Evolutionary conservation across 2,888 invertebrate species (phyloP), one percentile per base, ranked within the genome.

Genomic region (Dolichomitus sp.): DNA sequence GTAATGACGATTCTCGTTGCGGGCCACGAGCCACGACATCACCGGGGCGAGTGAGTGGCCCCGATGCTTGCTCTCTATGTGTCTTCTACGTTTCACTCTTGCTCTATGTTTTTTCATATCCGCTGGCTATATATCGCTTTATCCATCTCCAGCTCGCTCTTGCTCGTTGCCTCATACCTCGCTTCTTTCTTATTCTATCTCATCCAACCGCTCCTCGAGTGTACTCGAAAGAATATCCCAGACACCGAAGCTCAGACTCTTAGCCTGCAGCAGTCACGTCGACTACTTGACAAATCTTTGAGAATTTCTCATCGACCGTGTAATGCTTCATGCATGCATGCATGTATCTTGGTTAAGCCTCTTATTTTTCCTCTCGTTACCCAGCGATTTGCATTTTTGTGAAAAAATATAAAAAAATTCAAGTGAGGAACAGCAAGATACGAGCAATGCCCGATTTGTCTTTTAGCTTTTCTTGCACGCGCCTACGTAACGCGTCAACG

Each of bases 231-330:
- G 69, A 63, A 80, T 68, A 37, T 52, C 37, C 40, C 61, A 69
- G 69, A 66, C 72, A 59, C 48, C 30, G 45, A 54, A 33, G 57
- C 61, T 33, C 37, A 65, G 40, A 57, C 48, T 45, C 65, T 66
- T 48, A 17, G 69, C 70, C 75, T 37, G 72, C 72, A 61, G 72
- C 72, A 23, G 40, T 78, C 77, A 63, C 78, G 78, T 77, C 70
- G 52, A 65, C 42, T 30, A 59, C 37, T 59, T 65, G 79, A 73
- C 72, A 72, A 79, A 79, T 79, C 54, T 48, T 30, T 45, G 66
- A 66, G 27, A 72, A 66, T 79, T 52, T 79, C 50, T 68, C 73
- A 73, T 52, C 37, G 37, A 37, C 12, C 69, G 33, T 50, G 11
- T 19, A 65, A 72, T 11, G 11, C 19, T 66, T 57, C 57, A 33